Percentiles rank a stretch among this genome's conserved stretches.
Conservation (phyloP, 1,140 invertebrate genomes). For the Zophobas atratus region DNA sequence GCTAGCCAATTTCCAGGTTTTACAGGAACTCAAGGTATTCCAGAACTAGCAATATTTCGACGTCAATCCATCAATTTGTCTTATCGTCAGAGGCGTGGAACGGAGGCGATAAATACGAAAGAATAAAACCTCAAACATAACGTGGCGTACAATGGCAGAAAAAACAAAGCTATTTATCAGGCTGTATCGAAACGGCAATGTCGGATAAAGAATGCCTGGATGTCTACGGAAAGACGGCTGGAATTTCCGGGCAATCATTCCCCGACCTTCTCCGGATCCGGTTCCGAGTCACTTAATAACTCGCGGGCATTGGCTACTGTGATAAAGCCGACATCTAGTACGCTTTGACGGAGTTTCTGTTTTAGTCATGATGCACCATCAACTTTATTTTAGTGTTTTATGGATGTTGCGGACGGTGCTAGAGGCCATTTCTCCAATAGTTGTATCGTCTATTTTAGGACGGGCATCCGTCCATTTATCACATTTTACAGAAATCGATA, state of each 20-base stretch:
- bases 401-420: slow-evolving; percentile 14
- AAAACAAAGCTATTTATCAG: slow-evolving; percentile 53
- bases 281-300: slow-evolving; percentile 56
- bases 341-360: slow-evolving; percentile 21
- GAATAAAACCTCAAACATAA: slow-evolving; percentile 49
- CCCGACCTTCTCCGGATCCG: slow-evolving; percentile 51
- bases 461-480: too few relatives aligned
- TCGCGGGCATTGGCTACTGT: slow-evolving; percentile 42
- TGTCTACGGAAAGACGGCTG: slow-evolving; percentile 54
- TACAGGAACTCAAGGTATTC: not conserved
- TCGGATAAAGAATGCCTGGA: slow-evolving; percentile 52
- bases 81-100: slow-evolving; percentile 16
- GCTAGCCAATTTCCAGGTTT: not conserved
- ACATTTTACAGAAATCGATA: too few relatives aligned
- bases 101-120: slow-evolving; percentile 43
- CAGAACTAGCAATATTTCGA: slow-evolving; percentile 9
- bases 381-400: slow-evolving; percentile 27
- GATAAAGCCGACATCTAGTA: slow-evolving; percentile 45
- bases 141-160: slow-evolving; percentile 45
- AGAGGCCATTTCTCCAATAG: slow-evolving; percentile 12
- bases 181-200: slow-evolving; percentile 48
- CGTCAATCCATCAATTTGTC: slow-evolving; percentile 45
- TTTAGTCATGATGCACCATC: slow-evolving; percentile 28
- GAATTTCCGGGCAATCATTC: slow-evolving; percentile 57
- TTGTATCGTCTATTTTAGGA: not conserved